Conservation (phyloP, 2,113 vertebrate species). For the Gulo gulo region DNA sequence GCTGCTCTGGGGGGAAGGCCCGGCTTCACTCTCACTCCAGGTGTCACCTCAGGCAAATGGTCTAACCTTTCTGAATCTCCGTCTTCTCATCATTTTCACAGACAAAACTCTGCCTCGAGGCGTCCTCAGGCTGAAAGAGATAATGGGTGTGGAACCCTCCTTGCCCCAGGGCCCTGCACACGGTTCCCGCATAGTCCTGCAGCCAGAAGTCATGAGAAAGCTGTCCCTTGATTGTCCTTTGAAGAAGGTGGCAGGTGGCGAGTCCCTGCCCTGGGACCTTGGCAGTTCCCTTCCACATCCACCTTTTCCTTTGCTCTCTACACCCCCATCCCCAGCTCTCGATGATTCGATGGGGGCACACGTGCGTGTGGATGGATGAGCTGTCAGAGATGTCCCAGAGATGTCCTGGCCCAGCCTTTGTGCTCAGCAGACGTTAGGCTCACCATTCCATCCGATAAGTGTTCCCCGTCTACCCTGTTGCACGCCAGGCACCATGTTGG, state of each 20-base stretch:
- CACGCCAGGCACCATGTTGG: rapidly evolving
- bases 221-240: background rate
- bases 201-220: background rate
- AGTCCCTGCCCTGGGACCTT: background rate
- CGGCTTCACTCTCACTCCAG: background rate
- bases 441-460: rapidly evolving
- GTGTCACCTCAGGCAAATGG: background rate
- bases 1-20: too few species aligned
- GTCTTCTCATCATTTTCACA: background rate
- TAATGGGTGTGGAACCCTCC: background rate
- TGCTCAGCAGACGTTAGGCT: background rate
- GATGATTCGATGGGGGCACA: rapidly evolving
- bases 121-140: background rate
- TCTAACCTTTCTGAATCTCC: background rate
- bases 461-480: rapidly evolving
- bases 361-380: rapidly evolving
- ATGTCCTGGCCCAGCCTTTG: background rate
- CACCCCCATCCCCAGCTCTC: rapidly evolving
- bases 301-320: background rate
- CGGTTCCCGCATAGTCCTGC: background rate
- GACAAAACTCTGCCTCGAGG: background rate
- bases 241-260: background rate
- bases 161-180: rapidly evolving
- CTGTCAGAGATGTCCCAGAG: rapidly evolving
- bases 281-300: background rate